These are phyloP conservation scores for Chionodraco myersi DNA, from an alignment of 2,113 vertebrate species.

Conservation along the genomic window DNA sequence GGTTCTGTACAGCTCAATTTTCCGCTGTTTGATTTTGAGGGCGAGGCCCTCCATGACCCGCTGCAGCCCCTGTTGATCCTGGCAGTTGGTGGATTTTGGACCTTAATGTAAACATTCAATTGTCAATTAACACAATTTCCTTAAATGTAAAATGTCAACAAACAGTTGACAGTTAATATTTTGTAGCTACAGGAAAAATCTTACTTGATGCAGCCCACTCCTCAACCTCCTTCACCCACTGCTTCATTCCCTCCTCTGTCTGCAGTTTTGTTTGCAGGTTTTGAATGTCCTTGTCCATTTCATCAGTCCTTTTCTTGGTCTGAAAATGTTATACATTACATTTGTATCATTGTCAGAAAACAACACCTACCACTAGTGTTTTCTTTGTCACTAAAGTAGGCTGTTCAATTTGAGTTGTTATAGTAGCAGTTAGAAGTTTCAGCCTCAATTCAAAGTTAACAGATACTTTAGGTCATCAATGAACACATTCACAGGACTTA, in stretches of 20 bases:
- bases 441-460: no score
- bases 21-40: background rate
- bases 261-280: background rate
- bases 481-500: no score
- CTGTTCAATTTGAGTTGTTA: no score
- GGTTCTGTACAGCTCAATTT: background rate
- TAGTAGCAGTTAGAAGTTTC: no score
- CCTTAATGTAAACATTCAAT: background rate
- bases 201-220: no score
- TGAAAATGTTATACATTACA: background rate
- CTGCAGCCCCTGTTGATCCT: background rate
- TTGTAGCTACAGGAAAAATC: no score
- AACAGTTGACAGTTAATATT: no score
- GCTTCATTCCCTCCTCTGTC: background rate
- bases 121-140: background rate
- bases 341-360: no score
- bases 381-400: no score
- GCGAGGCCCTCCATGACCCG: background rate
- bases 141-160: no score
- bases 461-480: no score
- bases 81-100: background rate
- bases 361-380: background rate
- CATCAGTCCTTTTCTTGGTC: background rate
- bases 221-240: no score
- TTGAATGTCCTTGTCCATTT: background rate